Evolutionary conservation across 1,140 invertebrate species (phyloP), one percentile per base, ranked within the genome.

Genomic region (Augochlora pura): DNA sequence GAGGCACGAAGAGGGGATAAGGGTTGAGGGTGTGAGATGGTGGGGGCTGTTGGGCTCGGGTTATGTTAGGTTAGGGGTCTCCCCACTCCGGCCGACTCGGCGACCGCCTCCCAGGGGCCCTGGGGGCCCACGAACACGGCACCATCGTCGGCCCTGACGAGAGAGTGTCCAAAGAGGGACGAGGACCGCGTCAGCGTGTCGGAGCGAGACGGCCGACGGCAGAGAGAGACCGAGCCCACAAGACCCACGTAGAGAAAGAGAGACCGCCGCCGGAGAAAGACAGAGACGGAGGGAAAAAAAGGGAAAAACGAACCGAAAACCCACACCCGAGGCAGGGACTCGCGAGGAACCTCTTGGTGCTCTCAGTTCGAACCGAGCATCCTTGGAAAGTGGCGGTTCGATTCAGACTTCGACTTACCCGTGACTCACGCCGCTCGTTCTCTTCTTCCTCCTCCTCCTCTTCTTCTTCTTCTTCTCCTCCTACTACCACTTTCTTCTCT

Each of bases 311-410:
- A 88, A 88, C 89, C 89, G 88, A 92, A 91, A 92, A 92, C 90
- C 89, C 90, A 91, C 87, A 91, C 85, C 89, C 87, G 84, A 90
- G 87, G 80, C 87, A 87, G 86, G 88, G 88, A 87, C 89, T 87
- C 88, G 81, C 57, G 83, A 87, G 86, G 89, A 87, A 84, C 90
- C 88, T 89, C 89, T 89, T 87, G 87, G 81, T 81, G 84, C 75
- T 84, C 78, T 93, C 91, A 93, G 92, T 93, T 90, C 87, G 89
- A 90, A 92, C 85, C 89, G 85, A 86, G 84, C 90, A 91, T 93
- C 92, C 91, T 92, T 92, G 90, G 91, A 88, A 91, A 91, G 88
- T 82, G 88, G 87, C 88, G 89, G 88, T 88, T 91, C 89, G 88
- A 84, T 84, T 84, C 54, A 73, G 68, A 65, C 70, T 82, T 75